phyloP scores from a whole-genome alignment of 2,888 invertebrate species.

The Lochmaea crataegi region DNA sequence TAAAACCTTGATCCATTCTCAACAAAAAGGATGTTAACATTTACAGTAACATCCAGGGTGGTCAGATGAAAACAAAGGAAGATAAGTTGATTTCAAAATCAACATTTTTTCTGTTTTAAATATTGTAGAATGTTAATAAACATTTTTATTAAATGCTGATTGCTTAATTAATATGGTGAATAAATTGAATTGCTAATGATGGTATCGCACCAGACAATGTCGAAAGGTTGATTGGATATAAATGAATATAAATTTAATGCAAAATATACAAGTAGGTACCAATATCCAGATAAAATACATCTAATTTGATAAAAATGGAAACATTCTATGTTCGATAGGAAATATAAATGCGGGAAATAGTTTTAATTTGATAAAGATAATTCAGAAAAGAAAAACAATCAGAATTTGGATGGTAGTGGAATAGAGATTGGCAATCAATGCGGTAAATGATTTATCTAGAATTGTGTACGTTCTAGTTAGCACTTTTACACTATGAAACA shows the following conservation, averaged over 20 bases:
- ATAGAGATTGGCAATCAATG: constrained; percentile 1
- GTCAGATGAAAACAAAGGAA: not conserved
- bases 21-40: constrained; percentile 8
- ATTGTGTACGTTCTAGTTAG: not conserved
- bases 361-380: not conserved
- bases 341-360: not conserved
- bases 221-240: no score
- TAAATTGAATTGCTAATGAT: no score
- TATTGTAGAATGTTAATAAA: no score
- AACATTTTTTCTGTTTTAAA: no score
- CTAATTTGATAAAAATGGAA: not conserved
- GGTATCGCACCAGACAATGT: no score
- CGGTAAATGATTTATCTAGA: constrained; percentile 1
- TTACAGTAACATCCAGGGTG: not conserved
- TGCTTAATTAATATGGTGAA: no score
- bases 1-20: constrained; percentile 21
- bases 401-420: not conserved
- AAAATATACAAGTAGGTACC: no score
- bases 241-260: no score
- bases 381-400: not conserved
- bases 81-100: no score
- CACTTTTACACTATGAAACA: not conserved
- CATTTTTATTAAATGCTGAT: no score
- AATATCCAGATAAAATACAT: no score
- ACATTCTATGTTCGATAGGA: not conserved